A percentile compares a stretch with the other conserved stretches of the same genome.
Conservation (phyloP, 2,113 vertebrate species). For the Motacilla alba region DNA sequence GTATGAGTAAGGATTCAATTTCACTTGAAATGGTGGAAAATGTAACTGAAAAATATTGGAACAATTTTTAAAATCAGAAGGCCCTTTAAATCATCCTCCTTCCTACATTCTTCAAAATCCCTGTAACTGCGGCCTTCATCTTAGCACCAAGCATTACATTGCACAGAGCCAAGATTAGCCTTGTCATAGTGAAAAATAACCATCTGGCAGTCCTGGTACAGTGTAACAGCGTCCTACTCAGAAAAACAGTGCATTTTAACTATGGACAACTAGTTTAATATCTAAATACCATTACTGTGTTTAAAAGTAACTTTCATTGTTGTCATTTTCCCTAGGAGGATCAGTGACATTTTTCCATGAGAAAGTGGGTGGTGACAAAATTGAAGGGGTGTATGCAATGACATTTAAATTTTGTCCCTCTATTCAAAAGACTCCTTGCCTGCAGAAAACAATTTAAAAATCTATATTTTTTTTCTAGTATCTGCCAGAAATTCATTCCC, state of each 20-base stretch:
- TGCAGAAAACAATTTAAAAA: background rate
- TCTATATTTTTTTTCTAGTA: background rate
- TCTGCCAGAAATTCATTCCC: background rate
- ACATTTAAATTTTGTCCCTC: background rate
- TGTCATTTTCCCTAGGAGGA: background rate
- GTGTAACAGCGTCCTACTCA: background rate
- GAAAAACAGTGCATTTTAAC: slow-evolving; percentile 8
- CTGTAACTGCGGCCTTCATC: background rate
- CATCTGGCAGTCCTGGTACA: background rate
- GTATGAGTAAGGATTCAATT: background rate
- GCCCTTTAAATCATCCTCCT: background rate
- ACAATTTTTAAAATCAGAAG: background rate
- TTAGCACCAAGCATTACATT: background rate
- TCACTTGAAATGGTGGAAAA: background rate
- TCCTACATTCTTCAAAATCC: background rate
- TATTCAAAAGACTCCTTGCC: background rate
- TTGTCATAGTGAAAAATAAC: slow-evolving; percentile 23
- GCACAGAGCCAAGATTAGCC: background rate
- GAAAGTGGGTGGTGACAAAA: background rate
- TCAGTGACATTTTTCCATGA: background rate
- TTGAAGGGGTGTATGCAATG: background rate
- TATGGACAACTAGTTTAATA: background rate
- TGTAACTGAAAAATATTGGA: background rate
- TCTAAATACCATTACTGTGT: background rate
- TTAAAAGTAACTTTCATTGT: background rate